Evolutionary conservation across 2,888 invertebrate genomes (phyloP).

Genomic region (Archips crataeganus): DNA sequence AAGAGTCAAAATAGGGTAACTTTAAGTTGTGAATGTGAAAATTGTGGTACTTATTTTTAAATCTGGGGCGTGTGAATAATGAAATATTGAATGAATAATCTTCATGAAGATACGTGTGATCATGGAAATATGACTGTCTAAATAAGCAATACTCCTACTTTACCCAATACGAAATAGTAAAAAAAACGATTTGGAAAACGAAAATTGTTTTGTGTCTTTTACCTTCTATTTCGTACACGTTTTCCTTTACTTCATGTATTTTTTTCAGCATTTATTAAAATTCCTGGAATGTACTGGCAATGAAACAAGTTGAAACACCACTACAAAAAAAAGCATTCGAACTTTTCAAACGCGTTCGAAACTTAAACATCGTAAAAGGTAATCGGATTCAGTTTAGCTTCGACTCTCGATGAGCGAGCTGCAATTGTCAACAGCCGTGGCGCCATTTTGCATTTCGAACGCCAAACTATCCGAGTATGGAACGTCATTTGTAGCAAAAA

Average conservation of each 20-base stretch:
- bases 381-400: constrained; percentile 80
- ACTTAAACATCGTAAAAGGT: constrained; percentile 76
- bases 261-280: not conserved
- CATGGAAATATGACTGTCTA: constrained; percentile 19
- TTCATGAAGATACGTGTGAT: constrained; percentile 23
- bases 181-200: not conserved
- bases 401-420: constrained; percentile 53
- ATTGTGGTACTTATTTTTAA: not conserved
- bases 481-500: constrained; percentile 4
- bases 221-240: too few relatives aligned
- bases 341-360: constrained; percentile 66
- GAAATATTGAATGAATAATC: constrained; percentile 34
- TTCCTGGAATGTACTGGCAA: not conserved
- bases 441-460: constrained; percentile 77
- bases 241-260: not conserved
- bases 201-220: too few relatives aligned
- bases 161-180: not conserved
- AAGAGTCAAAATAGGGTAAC: constrained; percentile 16
- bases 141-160: constrained; percentile 7
- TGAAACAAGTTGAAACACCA: constrained; percentile 47
- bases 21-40: not conserved
- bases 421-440: constrained; percentile 82
- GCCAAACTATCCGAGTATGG: constrained; percentile 55
- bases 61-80: constrained; percentile 24
- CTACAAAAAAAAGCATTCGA: constrained; percentile 46